Percentiles rank a stretch among this genome's conserved stretches.
phyloP scores from a whole-genome alignment of 2,888 invertebrate species.

The Incurvaria masculella region DNA sequence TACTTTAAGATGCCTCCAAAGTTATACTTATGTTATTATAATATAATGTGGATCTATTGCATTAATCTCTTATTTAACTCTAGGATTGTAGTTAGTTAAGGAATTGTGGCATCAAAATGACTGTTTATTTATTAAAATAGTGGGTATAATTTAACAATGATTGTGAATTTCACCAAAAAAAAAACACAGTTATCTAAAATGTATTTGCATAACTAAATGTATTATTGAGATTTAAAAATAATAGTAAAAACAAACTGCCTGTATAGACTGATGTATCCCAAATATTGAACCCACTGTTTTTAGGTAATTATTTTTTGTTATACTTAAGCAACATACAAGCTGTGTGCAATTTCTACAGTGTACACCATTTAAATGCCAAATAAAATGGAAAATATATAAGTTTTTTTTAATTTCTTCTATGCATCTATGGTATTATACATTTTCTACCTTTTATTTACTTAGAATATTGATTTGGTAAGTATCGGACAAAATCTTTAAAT shows the following conservation, averaged over 20 bases:
- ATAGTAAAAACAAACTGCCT: conserved; percentile 36
- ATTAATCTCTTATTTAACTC: too few species aligned
- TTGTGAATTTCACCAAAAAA: too few species aligned
- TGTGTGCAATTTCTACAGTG: conserved; percentile 24
- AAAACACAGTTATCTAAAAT: conserved; percentile 9
- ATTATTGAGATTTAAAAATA: conserved; percentile 14
- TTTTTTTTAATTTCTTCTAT: background rate
- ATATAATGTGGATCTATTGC: too few species aligned
- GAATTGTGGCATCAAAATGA: conserved; percentile 12
- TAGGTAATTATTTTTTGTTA: conserved; percentile 42
- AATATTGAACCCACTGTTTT: conserved; percentile 44
- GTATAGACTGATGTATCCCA: conserved; percentile 53
- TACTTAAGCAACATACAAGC: conserved; percentile 20
- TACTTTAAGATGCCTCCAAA: background rate
- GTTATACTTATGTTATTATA: background rate
- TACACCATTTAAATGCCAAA: conserved; percentile 53
- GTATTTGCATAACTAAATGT: conserved; percentile 9
- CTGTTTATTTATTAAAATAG: conserved; percentile 14
- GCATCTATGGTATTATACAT: too few species aligned
- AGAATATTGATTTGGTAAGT: too few species aligned
- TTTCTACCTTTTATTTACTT: too few species aligned
- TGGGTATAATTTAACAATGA: too few species aligned
- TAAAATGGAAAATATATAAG: conserved; percentile 19
- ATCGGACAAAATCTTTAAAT: too few species aligned
- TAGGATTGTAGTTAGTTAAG: conserved; percentile 1